Percentiles rank a stretch among this genome's conserved stretches.
phyloP scores from a whole-genome alignment of 2,888 invertebrate species.

The Monopis laevigella region DNA sequence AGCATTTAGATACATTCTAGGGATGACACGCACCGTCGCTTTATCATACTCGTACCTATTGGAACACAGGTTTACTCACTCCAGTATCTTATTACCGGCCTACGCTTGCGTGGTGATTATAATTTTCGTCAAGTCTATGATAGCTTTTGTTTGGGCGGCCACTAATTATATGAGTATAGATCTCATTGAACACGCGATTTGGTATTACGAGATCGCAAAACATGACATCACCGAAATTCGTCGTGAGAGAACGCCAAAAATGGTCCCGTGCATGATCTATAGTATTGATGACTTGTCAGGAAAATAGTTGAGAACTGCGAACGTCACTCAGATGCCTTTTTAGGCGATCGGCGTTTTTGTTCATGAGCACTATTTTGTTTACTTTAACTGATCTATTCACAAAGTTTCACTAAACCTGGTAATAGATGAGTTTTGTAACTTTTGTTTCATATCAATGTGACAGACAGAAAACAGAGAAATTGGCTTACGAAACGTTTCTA shows the following conservation, averaged over 20 bases:
- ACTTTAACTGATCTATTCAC: too few species aligned
- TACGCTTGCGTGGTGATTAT: slow-evolving; percentile 51
- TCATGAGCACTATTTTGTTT: too few species aligned
- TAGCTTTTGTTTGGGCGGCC: slow-evolving; percentile 37
- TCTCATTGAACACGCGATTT: slow-evolving; percentile 9
- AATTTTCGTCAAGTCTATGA: slow-evolving; percentile 35
- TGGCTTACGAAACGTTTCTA: too few species aligned
- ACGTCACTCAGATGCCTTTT: too few species aligned
- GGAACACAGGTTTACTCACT: background rate
- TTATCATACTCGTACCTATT: too few species aligned
- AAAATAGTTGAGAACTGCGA: slow-evolving; percentile 4
- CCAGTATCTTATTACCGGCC: slow-evolving; percentile 38
- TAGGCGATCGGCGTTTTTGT: too few species aligned
- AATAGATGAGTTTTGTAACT: too few species aligned
- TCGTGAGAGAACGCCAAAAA: slow-evolving; percentile 45
- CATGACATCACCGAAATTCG: slow-evolving; percentile 57
- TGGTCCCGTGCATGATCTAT: slow-evolving; percentile 57
- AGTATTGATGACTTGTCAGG: slow-evolving; percentile 30
- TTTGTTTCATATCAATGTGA: too few species aligned
- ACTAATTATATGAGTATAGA: slow-evolving; percentile 31
- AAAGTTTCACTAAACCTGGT: too few species aligned
- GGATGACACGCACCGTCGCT: too few species aligned
- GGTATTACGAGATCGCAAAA: slow-evolving; percentile 5
- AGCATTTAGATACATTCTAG: too few species aligned
- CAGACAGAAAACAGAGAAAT: too few species aligned